Base-by-base conservation (phyloP, 2,113 vertebrate genomes). In the Antennarius striatus region DNA sequence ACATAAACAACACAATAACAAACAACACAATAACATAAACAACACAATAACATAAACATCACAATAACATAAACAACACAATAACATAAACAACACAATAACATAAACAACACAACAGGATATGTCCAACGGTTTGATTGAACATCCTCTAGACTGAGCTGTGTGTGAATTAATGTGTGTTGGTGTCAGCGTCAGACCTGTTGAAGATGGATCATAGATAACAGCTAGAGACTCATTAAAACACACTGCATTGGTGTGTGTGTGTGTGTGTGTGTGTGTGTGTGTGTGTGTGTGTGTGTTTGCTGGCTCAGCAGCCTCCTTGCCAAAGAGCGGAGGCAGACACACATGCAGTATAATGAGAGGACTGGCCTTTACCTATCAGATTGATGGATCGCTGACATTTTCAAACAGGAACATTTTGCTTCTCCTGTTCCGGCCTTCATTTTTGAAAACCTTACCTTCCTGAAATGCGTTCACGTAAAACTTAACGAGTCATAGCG, bases 381-480 rank as follows among this genome's bases (percentile, higher is more conserved):
- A 76, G 65, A 71, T 63, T 88, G 83, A 88, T 84, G 81, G 79
- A 86, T 79, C 75, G 79, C 68, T 86, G 81, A 86, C 83, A 88
- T 88, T 86, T 88, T 73, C 68, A 45, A 67, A 65, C 66, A 80
- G 83, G 67, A 85, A 68, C 71, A 68, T 48, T 59, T 60, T n/a
- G 78, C 55, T 68, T 16, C 16, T 15, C 58, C 71, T 40, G 56
- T 15, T 54, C 69, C 64, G 63, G 59, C 75, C 69, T 67, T 71
- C 64, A 61, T 72, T 69, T 67, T 52, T 40, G 53, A 75, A 72
- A 77, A 64, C 47, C 55, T 40, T 7, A 36, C 32, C 32, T 36
- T 36, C 32, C 32, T 36, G 32, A 36, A 36, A 36, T 36, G 32
- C 7, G 32, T 36, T 7, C 3, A 3, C 7, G 32, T 36, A 36